Percentiles rank a stretch among this genome's conserved stretches.
Evolutionary conservation across 2,113 vertebrate species (phyloP).

Genomic region (Ammospiza nelsoni): DNA sequence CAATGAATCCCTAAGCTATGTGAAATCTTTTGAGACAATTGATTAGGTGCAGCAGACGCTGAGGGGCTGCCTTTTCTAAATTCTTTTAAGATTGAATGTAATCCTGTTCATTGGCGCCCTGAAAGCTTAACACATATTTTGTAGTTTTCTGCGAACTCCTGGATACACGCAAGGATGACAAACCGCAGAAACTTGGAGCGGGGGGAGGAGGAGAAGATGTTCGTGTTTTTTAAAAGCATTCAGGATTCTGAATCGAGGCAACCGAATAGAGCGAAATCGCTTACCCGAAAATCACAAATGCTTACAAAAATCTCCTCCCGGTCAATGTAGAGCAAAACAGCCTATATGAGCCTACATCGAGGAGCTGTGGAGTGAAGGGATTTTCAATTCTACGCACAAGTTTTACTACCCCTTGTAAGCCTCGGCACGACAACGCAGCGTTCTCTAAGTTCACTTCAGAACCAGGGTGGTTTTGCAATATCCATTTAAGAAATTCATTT

Average conservation of each 20-base stretch:
- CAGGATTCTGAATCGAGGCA: background rate
- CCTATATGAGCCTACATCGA: background rate
- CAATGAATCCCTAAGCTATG: background rate
- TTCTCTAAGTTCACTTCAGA: background rate
- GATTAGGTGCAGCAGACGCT: background rate
- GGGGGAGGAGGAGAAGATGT: background rate
- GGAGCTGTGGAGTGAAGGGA: background rate
- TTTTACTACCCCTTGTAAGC: background rate
- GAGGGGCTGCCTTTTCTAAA: background rate
- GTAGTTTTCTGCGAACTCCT: background rate
- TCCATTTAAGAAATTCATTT: background rate
- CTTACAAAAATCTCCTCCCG: background rate
- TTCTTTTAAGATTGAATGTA: background rate
- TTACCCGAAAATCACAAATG: background rate
- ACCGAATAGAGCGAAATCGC: background rate
- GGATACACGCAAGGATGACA: background rate
- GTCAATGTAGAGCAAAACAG: background rate
- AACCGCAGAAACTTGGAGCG: background rate
- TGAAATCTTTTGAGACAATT: background rate
- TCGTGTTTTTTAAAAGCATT: background rate
- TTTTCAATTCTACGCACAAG: background rate
- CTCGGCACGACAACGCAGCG: too few relatives aligned
- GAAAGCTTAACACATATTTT: background rate
- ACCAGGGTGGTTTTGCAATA: background rate
- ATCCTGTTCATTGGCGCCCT: background rate